Conservation (phyloP, 1,140 invertebrate species). For the Chelonus insularis region DNA sequence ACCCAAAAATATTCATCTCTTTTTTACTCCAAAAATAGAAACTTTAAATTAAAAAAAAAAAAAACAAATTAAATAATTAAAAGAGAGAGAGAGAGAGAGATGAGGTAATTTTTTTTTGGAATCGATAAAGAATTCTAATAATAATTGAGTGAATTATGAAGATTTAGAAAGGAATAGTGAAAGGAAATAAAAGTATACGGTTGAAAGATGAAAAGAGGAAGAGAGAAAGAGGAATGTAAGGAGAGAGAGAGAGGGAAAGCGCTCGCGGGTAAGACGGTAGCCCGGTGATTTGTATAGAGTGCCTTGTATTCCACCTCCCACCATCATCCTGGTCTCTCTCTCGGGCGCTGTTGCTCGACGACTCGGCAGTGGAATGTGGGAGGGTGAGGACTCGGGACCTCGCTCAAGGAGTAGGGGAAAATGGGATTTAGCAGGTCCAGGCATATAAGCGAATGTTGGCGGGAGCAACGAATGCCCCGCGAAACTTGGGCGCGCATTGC, state of each 20-base stretch:
- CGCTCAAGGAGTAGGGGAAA: constrained; percentile 16
- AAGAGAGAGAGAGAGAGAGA: too few relatives aligned
- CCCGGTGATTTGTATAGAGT: constrained; percentile 55
- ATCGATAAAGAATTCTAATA: neutral
- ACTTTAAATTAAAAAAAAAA: neutral
- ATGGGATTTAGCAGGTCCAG: constrained; percentile 34
- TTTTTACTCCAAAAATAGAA: neutral
- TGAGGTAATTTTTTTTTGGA: neutral
- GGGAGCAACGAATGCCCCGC: constrained; percentile 16
- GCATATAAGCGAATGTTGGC: neutral
- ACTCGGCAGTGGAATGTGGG: constrained; percentile 25
- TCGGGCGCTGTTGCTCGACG: constrained; percentile 35
- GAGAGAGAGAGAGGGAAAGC: constrained; percentile 33
- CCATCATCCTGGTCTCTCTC: constrained; percentile 32
- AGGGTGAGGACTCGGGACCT: constrained; percentile 6
- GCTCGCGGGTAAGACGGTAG: constrained; percentile 51
- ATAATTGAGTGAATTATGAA: neutral
- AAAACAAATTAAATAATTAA: neutral
- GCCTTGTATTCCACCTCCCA: constrained; percentile 50
- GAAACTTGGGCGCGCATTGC: constrained; percentile 8
- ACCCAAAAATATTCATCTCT: too few relatives aligned
- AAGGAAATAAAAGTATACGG: constrained; percentile 2
- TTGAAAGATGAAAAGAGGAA: constrained; percentile 8
- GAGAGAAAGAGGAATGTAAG: neutral
- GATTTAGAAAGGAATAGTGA: neutral